Percentiles rank a stretch among this genome's conserved stretches.
These are phyloP conservation scores for Caenorhabditis angaria DNA, from an alignment of 2,888 invertebrate species.

Conservation along the genomic window DNA sequence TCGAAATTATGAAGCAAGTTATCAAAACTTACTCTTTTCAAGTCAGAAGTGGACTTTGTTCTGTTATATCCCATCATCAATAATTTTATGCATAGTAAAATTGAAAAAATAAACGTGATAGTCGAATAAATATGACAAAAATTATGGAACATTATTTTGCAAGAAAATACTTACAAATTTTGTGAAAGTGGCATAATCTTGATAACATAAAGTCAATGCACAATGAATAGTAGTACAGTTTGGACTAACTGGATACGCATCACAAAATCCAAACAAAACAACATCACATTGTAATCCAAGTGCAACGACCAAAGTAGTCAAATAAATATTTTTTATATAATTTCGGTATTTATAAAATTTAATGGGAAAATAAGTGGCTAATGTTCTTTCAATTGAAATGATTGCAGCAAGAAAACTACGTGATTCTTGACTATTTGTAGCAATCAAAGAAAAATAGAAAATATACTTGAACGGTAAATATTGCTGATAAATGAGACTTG, in stretches of 20 bases:
- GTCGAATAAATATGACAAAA: not conserved
- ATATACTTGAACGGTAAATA: not conserved
- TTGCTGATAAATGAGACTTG: not conserved
- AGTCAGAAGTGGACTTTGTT: not conserved
- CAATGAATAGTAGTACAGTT: not conserved
- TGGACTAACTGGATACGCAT: not conserved
- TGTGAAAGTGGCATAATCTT: not conserved
- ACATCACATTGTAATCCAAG: not conserved
- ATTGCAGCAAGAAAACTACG: not conserved
- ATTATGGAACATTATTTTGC: not conserved
- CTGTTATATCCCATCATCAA: not conserved
- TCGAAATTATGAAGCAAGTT: not conserved
- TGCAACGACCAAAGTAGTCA: not conserved
- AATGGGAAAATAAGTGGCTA: not conserved
- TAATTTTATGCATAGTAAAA: not conserved
- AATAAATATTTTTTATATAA: not conserved
- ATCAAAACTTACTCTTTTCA: not conserved
- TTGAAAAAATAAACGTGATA: not conserved
- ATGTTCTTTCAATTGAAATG: not conserved
- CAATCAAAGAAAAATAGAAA: not conserved
- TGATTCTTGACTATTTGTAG: not conserved
- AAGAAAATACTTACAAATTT: not conserved
- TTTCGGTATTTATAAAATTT: not conserved
- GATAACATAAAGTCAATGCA: not conserved
- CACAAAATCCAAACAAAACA: not conserved